Evolutionary conservation across 2,797 vertebrate genomes (phyloP).

Genomic region (Propithecus perrieri): DNA sequence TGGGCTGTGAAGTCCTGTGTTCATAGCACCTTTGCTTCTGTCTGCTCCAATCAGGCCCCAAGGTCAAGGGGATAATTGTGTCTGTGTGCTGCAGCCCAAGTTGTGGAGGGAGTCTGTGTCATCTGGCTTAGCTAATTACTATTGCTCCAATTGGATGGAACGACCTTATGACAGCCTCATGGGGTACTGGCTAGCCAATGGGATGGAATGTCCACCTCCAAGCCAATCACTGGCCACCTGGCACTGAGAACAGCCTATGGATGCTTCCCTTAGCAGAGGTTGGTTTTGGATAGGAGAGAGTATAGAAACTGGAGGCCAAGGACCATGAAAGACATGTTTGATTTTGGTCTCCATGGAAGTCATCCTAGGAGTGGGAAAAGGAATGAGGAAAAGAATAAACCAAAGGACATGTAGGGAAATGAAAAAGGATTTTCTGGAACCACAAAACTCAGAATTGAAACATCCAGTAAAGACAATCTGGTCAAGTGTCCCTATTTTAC

Average conservation of each 20-base stretch:
- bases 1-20: neutral
- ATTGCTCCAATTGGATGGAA: neutral
- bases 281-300: neutral
- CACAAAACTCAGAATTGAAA: neutral
- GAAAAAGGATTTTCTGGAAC: slow-evolving; percentile 22
- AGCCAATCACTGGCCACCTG: neutral
- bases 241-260: neutral
- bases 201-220: neutral
- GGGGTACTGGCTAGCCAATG: neutral
- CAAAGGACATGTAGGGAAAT: neutral
- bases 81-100: neutral
- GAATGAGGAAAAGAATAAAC: slow-evolving; percentile 10
- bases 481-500: neutral
- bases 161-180: neutral
- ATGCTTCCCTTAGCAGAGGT: neutral
- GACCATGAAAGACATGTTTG: neutral
- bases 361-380: neutral
- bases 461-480: neutral
- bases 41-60: neutral
- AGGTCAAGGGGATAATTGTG: neutral
- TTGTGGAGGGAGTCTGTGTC: neutral
- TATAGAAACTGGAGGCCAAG: neutral
- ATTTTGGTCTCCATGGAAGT: neutral
- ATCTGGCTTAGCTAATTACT: neutral
- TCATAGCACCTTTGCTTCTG: neutral